Percentiles rank a stretch among this genome's conserved stretches.
Evolutionary conservation across 2,888 invertebrate species (phyloP).

Genomic region (Melangyna quadrimaculata): DNA sequence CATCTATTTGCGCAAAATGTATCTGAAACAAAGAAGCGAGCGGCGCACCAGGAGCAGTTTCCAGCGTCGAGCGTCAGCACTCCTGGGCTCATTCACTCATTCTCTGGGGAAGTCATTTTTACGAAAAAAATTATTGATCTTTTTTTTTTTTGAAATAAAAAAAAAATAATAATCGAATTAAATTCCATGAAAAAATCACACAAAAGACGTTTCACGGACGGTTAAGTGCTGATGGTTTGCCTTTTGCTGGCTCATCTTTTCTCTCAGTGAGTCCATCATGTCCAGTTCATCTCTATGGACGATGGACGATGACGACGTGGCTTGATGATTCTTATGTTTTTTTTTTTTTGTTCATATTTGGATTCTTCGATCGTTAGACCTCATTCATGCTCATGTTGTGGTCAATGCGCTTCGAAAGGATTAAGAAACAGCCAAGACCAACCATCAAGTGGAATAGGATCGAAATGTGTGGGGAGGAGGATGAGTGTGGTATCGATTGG

Average conservation of each 20-base stretch:
- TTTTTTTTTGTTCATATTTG: slow-evolving; percentile 16
- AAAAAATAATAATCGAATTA: slow-evolving; percentile 67
- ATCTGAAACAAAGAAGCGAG: slow-evolving; percentile 18
- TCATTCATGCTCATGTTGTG: slow-evolving; percentile 60
- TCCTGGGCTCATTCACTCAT: background rate
- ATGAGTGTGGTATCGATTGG: slow-evolving; percentile 57
- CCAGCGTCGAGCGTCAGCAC: background rate
- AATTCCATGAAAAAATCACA: slow-evolving; percentile 71
- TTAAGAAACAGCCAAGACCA: slow-evolving; percentile 34
- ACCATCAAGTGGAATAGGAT: slow-evolving; percentile 25
- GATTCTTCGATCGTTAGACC: background rate
- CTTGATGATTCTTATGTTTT: background rate
- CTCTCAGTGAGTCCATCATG: slow-evolving; percentile 49
- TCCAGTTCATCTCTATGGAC: slow-evolving; percentile 54
- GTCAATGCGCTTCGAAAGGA: slow-evolving; percentile 61
- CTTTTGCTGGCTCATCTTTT: slow-evolving; percentile 56
- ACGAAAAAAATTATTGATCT: no score
- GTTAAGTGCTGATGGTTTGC: slow-evolving; percentile 68
- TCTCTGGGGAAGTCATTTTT: background rate
- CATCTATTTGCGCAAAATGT: slow-evolving; percentile 64
- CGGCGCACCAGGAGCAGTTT: background rate
- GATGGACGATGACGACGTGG: background rate
- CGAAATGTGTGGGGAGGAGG: background rate
- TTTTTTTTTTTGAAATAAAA: no score
- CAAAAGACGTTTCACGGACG: slow-evolving; percentile 69